Evolutionary conservation across 2,888 invertebrate species (phyloP).

Genomic region (Synanthedon vespiformis): DNA sequence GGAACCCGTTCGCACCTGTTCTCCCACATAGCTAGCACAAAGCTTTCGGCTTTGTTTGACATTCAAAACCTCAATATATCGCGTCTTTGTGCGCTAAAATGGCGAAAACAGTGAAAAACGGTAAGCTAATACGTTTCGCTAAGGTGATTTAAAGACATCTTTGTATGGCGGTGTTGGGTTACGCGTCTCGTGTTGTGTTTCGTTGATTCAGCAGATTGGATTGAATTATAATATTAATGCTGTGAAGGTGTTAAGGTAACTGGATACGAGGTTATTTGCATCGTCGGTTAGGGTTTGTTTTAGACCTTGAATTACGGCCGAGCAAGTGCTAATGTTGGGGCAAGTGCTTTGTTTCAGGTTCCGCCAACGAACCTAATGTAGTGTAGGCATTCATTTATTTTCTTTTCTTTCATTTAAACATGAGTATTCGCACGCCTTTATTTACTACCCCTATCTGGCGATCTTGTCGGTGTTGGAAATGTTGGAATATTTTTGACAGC

Average conservation of each 20-base stretch:
- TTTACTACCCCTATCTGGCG: too few relatives aligned
- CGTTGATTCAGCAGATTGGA: conserved; percentile 4
- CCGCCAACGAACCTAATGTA: too few relatives aligned
- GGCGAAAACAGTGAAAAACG: conserved; percentile 9
- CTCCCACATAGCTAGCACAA: conserved; percentile 22
- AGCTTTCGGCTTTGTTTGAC: conserved; percentile 41
- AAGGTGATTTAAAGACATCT: conserved; percentile 17
- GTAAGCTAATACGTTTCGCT: conserved; percentile 22
- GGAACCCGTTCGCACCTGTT: conserved; percentile 60
- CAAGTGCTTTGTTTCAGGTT: neutral
- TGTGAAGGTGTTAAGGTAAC: conserved; percentile 28
- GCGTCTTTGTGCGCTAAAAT: conserved; percentile 26
- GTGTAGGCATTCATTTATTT: too few relatives aligned
- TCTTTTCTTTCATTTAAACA: too few relatives aligned
- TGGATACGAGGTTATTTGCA: conserved; percentile 21
- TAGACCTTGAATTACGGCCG: neutral
- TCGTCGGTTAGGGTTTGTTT: conserved; percentile 9
- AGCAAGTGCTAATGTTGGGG: neutral
- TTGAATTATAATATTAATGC: conserved; percentile 3
- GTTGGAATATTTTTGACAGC: too few relatives aligned
- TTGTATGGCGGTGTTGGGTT: conserved; percentile 26
- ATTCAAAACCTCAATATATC: conserved; percentile 42
- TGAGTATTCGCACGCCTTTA: too few relatives aligned
- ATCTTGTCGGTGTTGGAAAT: too few relatives aligned
- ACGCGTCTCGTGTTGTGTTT: conserved; percentile 9